Base-by-base conservation (phyloP, 2,888 invertebrate genomes). In the Pristionchus entomophagus region DNA sequence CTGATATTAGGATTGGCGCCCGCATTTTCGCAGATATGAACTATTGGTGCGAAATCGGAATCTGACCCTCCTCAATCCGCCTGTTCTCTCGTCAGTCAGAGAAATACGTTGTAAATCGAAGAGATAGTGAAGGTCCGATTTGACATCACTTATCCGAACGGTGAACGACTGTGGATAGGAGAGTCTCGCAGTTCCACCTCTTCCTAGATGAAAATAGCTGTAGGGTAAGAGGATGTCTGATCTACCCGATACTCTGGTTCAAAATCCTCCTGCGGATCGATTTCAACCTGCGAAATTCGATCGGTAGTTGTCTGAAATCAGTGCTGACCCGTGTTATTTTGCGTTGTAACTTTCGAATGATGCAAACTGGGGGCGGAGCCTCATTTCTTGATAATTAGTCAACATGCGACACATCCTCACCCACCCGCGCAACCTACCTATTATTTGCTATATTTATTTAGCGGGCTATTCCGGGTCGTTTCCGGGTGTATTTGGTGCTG, bases 151-250 rank as follows among this genome's bases (percentile, higher is more conserved):
- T n/a, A n/a, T n/a, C n/a, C n/a, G n/a, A n/a, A n/a, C n/a, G n/a
- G n/a, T n/a, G n/a, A n/a, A n/a, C n/a, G n/a, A n/a, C n/a, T n/a
- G n/a, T n/a, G n/a, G n/a, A n/a, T n/a, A n/a, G n/a, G n/a, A n/a
- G n/a, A n/a, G n/a, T n/a, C n/a, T n/a, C n/a, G n/a, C n/a, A n/a
- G n/a, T n/a, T n/a, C n/a, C n/a, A n/a, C n/a, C n/a, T n/a, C n/a
- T n/a, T n/a, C n/a, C n/a, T n/a, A n/a, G n/a, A n/a, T n/a, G n/a
- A 65, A 65, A 65, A 65, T 35, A 65, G 65, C 65, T 65, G 65
- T 65, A 65, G 35, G 65, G 17, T 8, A 8, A 3, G 10, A 26
- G 59, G 59, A 5, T n/a, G 56, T 56, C 3, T 53, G 53, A 19
- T 56, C 56, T 56, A 6, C 10, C 56, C 22, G 56, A n/a, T n/a